These are phyloP conservation scores for Schizothorax lantsangensis DNA, from an alignment of 2,797 vertebrate species.

Conservation along the genomic window DNA sequence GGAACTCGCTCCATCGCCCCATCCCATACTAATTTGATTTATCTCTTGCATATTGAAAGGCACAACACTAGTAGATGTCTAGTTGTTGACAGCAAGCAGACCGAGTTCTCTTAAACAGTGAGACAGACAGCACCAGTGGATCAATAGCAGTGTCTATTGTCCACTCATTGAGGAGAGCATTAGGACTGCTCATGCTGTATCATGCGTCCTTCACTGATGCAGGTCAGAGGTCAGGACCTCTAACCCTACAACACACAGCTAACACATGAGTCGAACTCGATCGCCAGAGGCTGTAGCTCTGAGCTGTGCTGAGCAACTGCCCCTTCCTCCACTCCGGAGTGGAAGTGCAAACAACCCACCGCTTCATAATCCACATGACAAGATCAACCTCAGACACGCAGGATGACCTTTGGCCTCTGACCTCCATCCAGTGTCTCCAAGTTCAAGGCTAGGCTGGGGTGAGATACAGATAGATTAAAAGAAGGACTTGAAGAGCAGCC, in stretches of 20 bases:
- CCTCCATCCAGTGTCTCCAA: constrained; percentile 55
- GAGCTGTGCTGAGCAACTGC: constrained; percentile 13
- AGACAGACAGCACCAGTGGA: constrained; percentile 65
- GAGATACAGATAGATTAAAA: constrained; percentile 20
- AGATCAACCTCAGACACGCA: constrained; percentile 49
- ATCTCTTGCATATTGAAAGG: constrained; percentile 11
- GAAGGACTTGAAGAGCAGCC: constrained; percentile 25
- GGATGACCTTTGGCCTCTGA: constrained; percentile 58
- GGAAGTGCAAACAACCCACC: constrained; percentile 55
- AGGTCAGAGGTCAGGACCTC: constrained; percentile 71
- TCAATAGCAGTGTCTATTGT: constrained; percentile 80
- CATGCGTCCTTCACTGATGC: constrained; percentile 69
- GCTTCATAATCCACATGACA: constrained; percentile 52
- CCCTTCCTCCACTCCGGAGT: constrained; percentile 11
- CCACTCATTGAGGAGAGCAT: constrained; percentile 76
- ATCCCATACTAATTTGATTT: background rate
- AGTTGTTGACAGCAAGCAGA: constrained; percentile 62
- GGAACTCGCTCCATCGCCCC: background rate
- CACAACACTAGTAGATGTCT: constrained; percentile 14
- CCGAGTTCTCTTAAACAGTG: constrained; percentile 63
- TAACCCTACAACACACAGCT: constrained; percentile 70
- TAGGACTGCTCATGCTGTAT: constrained; percentile 73
- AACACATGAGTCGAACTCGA: constrained; percentile 60
- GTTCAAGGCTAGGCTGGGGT: constrained; percentile 70
- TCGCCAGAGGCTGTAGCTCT: constrained; percentile 64